phyloP scores from a whole-genome alignment of 2,113 vertebrate genomes.

The Pelecanoides urinatrix region DNA sequence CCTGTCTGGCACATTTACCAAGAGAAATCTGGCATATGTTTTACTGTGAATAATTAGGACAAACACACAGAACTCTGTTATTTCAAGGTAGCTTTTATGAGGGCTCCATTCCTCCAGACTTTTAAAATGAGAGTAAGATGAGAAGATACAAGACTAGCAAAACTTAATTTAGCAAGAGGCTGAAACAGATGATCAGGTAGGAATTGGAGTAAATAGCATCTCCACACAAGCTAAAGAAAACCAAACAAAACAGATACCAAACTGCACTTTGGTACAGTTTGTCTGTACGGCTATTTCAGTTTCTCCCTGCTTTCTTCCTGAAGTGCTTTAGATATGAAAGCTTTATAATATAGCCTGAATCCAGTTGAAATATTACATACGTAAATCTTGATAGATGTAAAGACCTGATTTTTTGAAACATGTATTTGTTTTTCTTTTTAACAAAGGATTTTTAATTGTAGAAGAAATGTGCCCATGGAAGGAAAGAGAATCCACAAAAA shows the following conservation, averaged over 20 bases:
- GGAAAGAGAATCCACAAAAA: not conserved
- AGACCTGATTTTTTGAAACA: not conserved
- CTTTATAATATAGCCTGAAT: not conserved
- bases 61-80: not conserved
- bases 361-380: not conserved
- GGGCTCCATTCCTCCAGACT: not conserved
- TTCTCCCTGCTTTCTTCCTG: not conserved
- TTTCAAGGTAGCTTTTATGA: constrained; percentile 34
- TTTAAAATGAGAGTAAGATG: not conserved
- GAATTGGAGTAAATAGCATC: not conserved
- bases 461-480: not conserved
- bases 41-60: constrained; percentile 53
- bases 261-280: not conserved
- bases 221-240: not conserved
- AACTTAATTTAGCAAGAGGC: not conserved
- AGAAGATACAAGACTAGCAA: not conserved
- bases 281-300: not conserved
- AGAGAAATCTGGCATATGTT: not conserved
- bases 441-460: not conserved
- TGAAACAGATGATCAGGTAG: not conserved
- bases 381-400: not conserved
- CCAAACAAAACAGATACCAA: not conserved
- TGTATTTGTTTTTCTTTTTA: not conserved
- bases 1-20: not conserved
- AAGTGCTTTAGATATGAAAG: not conserved